A percentile compares a stretch with the other conserved stretches of the same genome.
Evolutionary conservation across 2,888 invertebrate species (phyloP).

Genomic region (Lomographa bimaculata): DNA sequence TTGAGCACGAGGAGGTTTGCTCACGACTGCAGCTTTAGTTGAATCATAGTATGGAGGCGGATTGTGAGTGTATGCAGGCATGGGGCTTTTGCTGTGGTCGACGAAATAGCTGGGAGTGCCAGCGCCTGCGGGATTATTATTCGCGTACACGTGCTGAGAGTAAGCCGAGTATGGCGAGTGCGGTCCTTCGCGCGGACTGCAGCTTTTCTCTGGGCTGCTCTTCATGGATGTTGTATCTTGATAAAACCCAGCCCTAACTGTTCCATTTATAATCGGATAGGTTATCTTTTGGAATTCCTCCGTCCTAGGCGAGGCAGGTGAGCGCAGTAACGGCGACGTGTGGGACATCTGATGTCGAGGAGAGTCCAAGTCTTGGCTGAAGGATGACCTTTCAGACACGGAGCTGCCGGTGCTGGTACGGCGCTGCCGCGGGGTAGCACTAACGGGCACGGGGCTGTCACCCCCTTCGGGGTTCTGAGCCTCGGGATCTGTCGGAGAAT

Average conservation of each 20-base stretch:
- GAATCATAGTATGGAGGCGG: conserved; percentile 85
- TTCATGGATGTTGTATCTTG: conserved; percentile 93
- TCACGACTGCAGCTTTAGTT: conserved; percentile 68
- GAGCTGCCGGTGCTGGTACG: conserved; percentile 92
- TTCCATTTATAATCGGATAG: conserved; percentile 90
- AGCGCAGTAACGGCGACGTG: conserved; percentile 88
- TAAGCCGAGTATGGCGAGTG: conserved; percentile 76
- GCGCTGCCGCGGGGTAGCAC: conserved; percentile 81
- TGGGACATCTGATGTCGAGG: conserved; percentile 90
- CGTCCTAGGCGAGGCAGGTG: conserved; percentile 90
- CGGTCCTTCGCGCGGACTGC: conserved; percentile 90
- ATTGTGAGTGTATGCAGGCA: conserved; percentile 72
- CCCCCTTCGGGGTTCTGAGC: conserved; percentile 71
- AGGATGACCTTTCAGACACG: conserved; percentile 90
- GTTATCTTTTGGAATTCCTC: conserved; percentile 88
- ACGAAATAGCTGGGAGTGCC: conserved; percentile 70
- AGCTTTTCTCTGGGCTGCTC: conserved; percentile 93
- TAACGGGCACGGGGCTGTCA: conserved; percentile 64
- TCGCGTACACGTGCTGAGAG: conserved; percentile 75
- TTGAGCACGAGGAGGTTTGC: conserved; percentile 75
- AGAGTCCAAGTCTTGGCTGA: conserved; percentile 90
- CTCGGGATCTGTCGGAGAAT: conserved; percentile 67
- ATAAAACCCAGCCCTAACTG: conserved; percentile 94
- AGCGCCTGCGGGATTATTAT: conserved; percentile 59
- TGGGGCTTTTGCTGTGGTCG: conserved; percentile 73